Conservation (phyloP, 1,140 invertebrate genomes). For the Drosophila aff. region DNA sequence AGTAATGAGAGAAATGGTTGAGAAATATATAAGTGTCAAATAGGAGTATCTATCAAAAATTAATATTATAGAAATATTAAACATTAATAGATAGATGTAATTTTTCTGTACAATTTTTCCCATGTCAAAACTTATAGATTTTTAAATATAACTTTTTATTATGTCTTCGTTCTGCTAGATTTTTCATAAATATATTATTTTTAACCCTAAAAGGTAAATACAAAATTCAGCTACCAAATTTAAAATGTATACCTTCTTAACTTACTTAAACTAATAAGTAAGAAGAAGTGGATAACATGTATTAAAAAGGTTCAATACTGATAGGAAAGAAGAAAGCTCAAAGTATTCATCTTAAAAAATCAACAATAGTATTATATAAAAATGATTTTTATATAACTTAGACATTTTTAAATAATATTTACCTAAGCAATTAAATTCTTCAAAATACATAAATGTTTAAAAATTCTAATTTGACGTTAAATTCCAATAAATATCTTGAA, state of each 20-base stretch:
- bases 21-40: background rate
- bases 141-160: background rate
- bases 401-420: background rate
- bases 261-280: background rate
- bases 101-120: background rate
- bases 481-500: no score
- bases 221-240: no score
- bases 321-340: background rate
- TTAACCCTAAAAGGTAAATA: no score
- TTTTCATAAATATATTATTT: no score
- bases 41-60: background rate
- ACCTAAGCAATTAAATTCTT: no score
- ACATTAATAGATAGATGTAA: background rate
- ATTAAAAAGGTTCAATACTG: background rate
- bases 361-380: no score
- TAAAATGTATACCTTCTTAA: no score
- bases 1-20: background rate
- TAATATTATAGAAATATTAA: background rate
- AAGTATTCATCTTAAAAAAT: background rate
- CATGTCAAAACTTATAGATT: no score
- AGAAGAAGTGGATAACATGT: fast-evolving
- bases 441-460: no score
- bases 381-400: background rate
- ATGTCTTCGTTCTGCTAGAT: no score
- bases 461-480: no score